Percentiles rank a stretch among this genome's conserved stretches.
These are phyloP conservation scores for Cotesia chilonis DNA, from an alignment of 1,140 invertebrate species.

Conservation along the genomic window DNA sequence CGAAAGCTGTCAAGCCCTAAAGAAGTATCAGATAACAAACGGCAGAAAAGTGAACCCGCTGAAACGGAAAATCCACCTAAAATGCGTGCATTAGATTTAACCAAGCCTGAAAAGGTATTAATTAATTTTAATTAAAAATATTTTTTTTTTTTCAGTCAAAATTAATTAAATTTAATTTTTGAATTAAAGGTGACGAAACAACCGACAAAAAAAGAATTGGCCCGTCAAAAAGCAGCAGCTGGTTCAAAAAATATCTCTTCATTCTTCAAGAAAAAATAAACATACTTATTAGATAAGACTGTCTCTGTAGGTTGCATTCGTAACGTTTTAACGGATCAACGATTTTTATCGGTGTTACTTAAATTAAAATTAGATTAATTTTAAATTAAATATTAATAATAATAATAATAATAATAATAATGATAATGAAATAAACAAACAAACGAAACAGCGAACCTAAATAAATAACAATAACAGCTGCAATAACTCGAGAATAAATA, in stretches of 20 bases:
- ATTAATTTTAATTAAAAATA: slow-evolving; percentile 1
- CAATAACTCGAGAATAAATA: too few relatives aligned
- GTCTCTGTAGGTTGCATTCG: slow-evolving; percentile 12
- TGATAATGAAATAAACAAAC: slow-evolving; percentile 1
- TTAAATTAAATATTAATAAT: not conserved
- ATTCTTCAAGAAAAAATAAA: slow-evolving; percentile 73
- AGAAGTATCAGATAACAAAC: slow-evolving; percentile 55
- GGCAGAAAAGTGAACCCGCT: slow-evolving; percentile 50
- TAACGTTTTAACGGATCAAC: slow-evolving; percentile 27
- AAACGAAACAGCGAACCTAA: slow-evolving; percentile 5
- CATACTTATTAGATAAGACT: slow-evolving; percentile 29
- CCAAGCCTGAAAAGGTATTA: slow-evolving; percentile 58
- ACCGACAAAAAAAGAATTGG: slow-evolving; percentile 73
- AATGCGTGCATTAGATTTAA: slow-evolving; percentile 53
- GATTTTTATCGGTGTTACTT: slow-evolving; percentile 52
- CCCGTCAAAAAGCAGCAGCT: slow-evolving; percentile 76
- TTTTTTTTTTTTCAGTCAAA: not conserved
- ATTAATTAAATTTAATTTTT: too few relatives aligned
- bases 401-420: slow-evolving; percentile 11
- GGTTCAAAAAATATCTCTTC: slow-evolving; percentile 78
- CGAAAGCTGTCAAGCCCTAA: slow-evolving; percentile 64
- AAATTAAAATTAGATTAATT: slow-evolving; percentile 23
- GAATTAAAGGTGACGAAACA: slow-evolving; percentile 57
- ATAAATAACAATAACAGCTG: too few relatives aligned
- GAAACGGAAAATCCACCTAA: slow-evolving; percentile 48